phyloP scores from a whole-genome alignment of 2,797 vertebrate genomes.

The Pseudomugil tenellus region DNA sequence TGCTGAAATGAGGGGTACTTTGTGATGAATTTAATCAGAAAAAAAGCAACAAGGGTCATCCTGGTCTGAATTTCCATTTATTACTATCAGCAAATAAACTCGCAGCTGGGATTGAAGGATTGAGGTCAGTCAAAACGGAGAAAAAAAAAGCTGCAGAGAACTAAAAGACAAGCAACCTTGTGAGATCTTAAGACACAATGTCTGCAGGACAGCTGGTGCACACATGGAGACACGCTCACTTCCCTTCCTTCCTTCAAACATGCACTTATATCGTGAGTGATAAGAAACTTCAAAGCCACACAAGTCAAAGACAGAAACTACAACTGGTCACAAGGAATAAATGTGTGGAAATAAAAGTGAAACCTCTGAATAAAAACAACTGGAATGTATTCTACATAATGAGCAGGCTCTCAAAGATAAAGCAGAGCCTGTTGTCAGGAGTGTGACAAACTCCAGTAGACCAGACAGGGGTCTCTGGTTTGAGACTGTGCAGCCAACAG shows the following conservation, averaged over 20 bases:
- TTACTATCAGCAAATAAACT: slow-evolving; percentile 42
- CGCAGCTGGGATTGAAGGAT: slow-evolving; percentile 57
- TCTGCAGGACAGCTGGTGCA: slow-evolving; percentile 62
- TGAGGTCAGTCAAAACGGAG: slow-evolving; percentile 36
- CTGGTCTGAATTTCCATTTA: slow-evolving; percentile 54
- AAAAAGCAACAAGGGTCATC: slow-evolving; percentile 47
- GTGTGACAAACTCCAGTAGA: slow-evolving; percentile 76
- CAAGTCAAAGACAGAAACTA: not conserved
- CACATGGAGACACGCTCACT: slow-evolving; percentile 34
- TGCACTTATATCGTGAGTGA: slow-evolving; percentile 16
- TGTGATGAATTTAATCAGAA: slow-evolving; percentile 64
- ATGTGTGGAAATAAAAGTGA: not conserved
- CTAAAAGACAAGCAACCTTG: slow-evolving; percentile 50
- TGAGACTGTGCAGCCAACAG: slow-evolving; percentile 70
- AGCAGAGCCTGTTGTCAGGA: slow-evolving; percentile 70
- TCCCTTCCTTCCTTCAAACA: slow-evolving; percentile 19
- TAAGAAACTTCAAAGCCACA: slow-evolving; percentile 37
- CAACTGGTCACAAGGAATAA: not conserved
- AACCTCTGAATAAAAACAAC: slow-evolving; percentile 26
- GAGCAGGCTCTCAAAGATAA: slow-evolving; percentile 33
- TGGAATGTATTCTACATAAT: slow-evolving; percentile 10
- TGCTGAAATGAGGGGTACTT: slow-evolving; percentile 41
- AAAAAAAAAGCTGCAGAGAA: slow-evolving; percentile 23
- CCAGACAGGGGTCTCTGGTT: slow-evolving; percentile 69
- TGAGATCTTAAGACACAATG: slow-evolving; percentile 53